A percentile compares a stretch with the other conserved stretches of the same genome.
phyloP scores from a whole-genome alignment of 2,113 vertebrate species.

The Lophura nycthemera region DNA sequence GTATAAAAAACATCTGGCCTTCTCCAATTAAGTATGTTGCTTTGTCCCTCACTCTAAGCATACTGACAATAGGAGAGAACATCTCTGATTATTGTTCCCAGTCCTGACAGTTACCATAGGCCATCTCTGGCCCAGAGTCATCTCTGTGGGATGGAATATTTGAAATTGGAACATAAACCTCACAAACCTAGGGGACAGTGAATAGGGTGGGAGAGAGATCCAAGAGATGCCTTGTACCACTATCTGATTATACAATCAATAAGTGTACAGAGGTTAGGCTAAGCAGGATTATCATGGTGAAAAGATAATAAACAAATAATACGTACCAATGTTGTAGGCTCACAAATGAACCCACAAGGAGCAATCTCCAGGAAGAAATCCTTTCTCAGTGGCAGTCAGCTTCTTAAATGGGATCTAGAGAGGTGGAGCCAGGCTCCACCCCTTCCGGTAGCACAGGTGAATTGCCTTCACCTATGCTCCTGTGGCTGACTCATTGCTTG shows the following conservation, averaged over 20 bases:
- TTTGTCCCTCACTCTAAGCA: not conserved
- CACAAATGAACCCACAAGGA: too few relatives aligned
- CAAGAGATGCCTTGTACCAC: not conserved
- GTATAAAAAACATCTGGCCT: not conserved
- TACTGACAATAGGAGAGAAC: not conserved
- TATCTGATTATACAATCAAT: not conserved
- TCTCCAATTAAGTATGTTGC: not conserved
- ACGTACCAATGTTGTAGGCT: too few relatives aligned
- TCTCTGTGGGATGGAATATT: not conserved
- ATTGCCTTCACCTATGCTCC: too few relatives aligned
- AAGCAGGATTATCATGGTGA: too few relatives aligned
- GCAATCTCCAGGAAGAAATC: too few relatives aligned
- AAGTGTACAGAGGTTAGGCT: too few relatives aligned
- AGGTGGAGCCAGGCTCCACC: too few relatives aligned
- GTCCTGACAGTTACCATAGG: not conserved
- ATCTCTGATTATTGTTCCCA: not conserved
- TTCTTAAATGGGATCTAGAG: too few relatives aligned
- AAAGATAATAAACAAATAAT: too few relatives aligned
- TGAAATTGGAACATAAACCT: not conserved
- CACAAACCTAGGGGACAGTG: not conserved
- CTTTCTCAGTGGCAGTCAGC: too few relatives aligned
- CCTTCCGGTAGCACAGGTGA: too few relatives aligned
- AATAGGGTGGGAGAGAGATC: rapidly evolving
- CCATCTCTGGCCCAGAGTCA: not conserved
- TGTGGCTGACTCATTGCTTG: too few relatives aligned